Base-by-base conservation (phyloP, 2,113 vertebrate genomes). In the Lasiurus cinereus region DNA sequence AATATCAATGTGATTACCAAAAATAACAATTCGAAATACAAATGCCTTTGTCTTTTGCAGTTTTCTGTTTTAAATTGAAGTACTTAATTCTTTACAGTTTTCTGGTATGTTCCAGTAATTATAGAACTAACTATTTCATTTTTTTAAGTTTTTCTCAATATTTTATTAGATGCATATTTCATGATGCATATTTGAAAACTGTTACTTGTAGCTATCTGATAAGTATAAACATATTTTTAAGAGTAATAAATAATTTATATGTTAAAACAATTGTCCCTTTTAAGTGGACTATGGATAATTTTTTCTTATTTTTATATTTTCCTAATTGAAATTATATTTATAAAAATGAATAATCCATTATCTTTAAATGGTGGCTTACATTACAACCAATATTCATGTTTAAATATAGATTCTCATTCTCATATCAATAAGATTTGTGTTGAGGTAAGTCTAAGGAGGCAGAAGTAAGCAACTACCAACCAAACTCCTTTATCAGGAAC, bases 281-380 rank as follows among this genome's bases (percentile, higher is more conserved):
- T 66, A 24, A 19, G 50, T 77, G 10, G 0, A 13, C 76, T 77
- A 52, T 88, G 19, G 22, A 54, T 5, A 84, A 22, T 24, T 77
- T 91, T 91, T 88, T 88, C 50, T 84, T 18, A 33, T 70, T 19
- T 62, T 90, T 67, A 69, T 22, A 27, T 56, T 67, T 95, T 84
- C 8, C 11, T 50, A 14, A 22, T 43, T 74, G 33, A 94, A 66
- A 5, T 67, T 39, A 85, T 85, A 91, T 92, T 90, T 92, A 83
- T 87, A 83, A 77, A 14, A 94, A 76, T 46, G 46, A 88, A 66
- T 56, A 83, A 11, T 11, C 10, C 8, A 31, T 70, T 73, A 50
- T 39, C 6, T 91, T 69, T 91, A 69, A 78, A 67, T 46, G 29
- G 27, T 4, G 27, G n/a, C 88, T 90, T 92, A 59, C 59, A 59